phyloP scores from a whole-genome alignment of 1,140 invertebrate species.

The Probaryconus sp. region DNA sequence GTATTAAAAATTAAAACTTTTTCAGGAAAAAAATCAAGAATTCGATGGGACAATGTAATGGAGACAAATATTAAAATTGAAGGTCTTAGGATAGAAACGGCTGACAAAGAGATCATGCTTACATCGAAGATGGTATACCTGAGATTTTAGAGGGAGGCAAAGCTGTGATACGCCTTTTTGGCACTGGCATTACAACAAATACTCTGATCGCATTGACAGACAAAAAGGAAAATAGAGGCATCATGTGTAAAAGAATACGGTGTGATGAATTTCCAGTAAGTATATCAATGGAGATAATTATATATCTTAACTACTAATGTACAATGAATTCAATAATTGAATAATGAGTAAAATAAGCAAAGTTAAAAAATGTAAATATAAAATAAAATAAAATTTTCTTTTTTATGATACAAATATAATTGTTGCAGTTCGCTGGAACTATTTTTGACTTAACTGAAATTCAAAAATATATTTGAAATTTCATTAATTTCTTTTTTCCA shows the following conservation, averaged over 20 bases:
- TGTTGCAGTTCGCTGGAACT: too few species aligned
- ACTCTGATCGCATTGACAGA: constrained; percentile 87
- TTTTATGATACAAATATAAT: too few species aligned
- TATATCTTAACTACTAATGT: too few species aligned
- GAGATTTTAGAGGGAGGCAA: constrained; percentile 80
- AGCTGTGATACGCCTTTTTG: constrained; percentile 86
- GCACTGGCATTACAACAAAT: constrained; percentile 81
- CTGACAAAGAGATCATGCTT: constrained; percentile 80
- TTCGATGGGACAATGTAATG: not conserved
- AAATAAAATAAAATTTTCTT: too few species aligned
- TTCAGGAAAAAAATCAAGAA: constrained; percentile 4
- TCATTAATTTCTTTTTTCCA: too few species aligned
- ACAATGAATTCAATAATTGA: not conserved
- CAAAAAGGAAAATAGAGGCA: constrained; percentile 76
- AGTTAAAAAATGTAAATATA: too few species aligned
- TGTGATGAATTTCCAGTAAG: constrained; percentile 72
- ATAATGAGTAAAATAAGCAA: too few species aligned
- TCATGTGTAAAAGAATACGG: constrained; percentile 75
- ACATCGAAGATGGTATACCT: constrained; percentile 83
- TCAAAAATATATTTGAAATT: too few species aligned
- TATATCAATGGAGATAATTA: too few species aligned
- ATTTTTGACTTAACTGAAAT: too few species aligned
- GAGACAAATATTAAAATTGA: constrained; percentile 73
- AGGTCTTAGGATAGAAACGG: constrained; percentile 81
- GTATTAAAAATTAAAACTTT: too few species aligned